phyloP scores from a whole-genome alignment of 2,888 invertebrate genomes.

The Metopia argyrocephala region DNA sequence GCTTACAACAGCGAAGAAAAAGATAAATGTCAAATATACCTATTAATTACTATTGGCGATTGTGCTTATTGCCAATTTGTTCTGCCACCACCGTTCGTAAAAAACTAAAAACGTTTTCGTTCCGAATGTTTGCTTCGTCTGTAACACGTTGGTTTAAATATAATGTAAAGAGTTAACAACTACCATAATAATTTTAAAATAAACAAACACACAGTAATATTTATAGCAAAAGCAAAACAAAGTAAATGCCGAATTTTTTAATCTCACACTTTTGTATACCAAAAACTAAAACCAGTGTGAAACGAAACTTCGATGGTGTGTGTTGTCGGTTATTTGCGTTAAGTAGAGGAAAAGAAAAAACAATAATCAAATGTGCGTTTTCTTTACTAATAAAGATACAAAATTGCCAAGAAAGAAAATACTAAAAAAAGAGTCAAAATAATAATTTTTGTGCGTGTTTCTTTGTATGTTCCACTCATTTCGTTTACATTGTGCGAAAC shows the following conservation, averaged over 20 bases:
- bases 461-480: constrained; percentile 1
- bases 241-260: constrained; percentile 22
- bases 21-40: too few species aligned
- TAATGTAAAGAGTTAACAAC: too few species aligned
- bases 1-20: too few species aligned
- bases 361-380: constrained; percentile 1
- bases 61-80: too few species aligned
- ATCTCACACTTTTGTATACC: constrained; percentile 22
- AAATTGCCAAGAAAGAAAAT: not conserved
- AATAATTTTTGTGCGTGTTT: not conserved
- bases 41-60: too few species aligned
- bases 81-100: too few species aligned
- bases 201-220: not conserved
- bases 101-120: too few species aligned
- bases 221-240: constrained; percentile 1
- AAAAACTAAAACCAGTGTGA: constrained; percentile 47
- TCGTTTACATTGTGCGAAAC: constrained; percentile 11
- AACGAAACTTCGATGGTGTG: constrained; percentile 43
- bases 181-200: not conserved
- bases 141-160: too few species aligned
- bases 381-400: constrained; percentile 1
- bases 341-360: not conserved
- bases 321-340: constrained; percentile 39
- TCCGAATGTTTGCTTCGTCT: too few species aligned
- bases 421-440: not conserved